These are phyloP conservation scores for Melanargia galathea DNA, from an alignment of 2,888 invertebrate species.

Conservation along the genomic window DNA sequence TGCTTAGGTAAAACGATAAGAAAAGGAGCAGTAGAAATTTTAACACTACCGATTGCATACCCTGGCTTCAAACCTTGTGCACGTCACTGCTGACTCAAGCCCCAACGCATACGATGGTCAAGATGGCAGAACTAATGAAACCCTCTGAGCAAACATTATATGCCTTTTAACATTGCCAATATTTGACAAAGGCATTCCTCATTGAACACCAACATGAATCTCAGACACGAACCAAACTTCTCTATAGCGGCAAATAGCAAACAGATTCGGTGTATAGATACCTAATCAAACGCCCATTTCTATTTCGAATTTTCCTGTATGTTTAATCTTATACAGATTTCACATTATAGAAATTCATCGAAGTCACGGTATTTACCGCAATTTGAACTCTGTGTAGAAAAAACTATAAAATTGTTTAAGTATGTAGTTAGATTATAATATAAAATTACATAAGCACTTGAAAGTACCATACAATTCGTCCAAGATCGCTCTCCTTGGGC, in stretches of 20 bases:
- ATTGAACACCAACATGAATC: background rate
- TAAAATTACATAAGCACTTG: conserved; percentile 4
- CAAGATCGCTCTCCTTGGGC: background rate
- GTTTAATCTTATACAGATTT: background rate
- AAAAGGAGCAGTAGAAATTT: too few relatives aligned
- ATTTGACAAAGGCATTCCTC: conserved; percentile 5
- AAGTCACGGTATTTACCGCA: background rate
- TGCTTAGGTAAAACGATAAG: too few relatives aligned
- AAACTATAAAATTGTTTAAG: background rate
- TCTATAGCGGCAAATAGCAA: too few relatives aligned
- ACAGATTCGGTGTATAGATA: background rate
- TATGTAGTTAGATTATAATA: background rate
- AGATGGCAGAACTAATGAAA: background rate
- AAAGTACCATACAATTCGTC: too few relatives aligned
- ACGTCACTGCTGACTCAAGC: background rate
- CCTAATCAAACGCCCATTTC: background rate
- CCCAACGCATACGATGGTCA: background rate
- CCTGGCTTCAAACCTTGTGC: too few relatives aligned
- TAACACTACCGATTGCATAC: too few relatives aligned
- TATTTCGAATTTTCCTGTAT: background rate
- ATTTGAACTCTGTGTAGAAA: background rate
- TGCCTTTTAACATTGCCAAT: conserved; percentile 1
- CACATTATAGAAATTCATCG: background rate
- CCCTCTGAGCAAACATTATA: background rate
- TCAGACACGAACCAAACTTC: background rate